Conservation (phyloP, 2,113 vertebrate genomes). For the Cavia aperea region DNA sequence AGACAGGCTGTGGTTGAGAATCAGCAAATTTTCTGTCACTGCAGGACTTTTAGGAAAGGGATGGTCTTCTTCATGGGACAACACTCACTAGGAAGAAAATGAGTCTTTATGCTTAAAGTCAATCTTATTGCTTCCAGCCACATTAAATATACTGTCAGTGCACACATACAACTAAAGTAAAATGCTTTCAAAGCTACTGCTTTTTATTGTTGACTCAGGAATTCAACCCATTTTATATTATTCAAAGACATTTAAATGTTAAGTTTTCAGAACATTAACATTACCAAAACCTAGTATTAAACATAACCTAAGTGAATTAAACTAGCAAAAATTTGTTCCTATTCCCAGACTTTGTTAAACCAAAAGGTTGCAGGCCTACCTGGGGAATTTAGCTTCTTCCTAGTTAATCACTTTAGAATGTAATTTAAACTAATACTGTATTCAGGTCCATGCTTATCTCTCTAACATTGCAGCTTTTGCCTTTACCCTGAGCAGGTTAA, state of each 20-base stretch:
- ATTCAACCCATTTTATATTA: constrained; percentile 5
- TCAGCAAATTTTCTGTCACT: neutral
- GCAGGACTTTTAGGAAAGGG: neutral
- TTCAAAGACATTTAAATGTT: constrained; percentile 24
- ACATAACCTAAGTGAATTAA: neutral
- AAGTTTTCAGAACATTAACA: neutral
- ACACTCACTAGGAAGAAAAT: neutral
- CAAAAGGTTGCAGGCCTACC: neutral
- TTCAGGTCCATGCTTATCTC: neutral
- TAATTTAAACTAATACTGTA: neutral
- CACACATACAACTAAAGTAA: neutral
- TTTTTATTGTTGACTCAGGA: constrained; percentile 8
- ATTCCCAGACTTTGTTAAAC: neutral
- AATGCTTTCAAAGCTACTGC: neutral
- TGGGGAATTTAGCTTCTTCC: neutral
- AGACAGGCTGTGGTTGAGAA: neutral
- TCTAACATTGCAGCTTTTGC: neutral
- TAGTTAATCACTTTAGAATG: neutral
- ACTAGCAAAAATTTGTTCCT: neutral
- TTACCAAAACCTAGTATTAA: neutral
- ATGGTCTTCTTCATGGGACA: no score
- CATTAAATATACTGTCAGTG: neutral
- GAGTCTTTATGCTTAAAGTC: neutral
- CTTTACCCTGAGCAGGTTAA: neutral
- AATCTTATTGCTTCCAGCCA: neutral